Conservation (phyloP, 2,113 vertebrate species). For the Urocitellus parryii region DNA sequence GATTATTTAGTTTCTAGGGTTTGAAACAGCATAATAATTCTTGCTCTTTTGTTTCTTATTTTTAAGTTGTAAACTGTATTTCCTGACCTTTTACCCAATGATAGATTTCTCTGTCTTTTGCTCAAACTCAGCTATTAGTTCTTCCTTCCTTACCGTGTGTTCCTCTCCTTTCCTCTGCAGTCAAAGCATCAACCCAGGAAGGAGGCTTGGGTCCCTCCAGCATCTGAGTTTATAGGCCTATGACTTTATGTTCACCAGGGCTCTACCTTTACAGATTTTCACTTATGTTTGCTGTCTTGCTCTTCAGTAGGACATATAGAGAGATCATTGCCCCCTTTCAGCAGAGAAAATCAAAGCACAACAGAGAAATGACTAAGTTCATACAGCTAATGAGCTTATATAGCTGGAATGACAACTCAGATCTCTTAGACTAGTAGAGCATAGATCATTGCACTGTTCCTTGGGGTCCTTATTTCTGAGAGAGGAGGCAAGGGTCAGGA, state of each 20-base stretch:
- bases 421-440: neutral
- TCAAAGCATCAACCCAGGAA: neutral
- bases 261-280: neutral
- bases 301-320: neutral
- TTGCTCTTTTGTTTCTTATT: slow-evolving; percentile 42
- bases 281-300: neutral
- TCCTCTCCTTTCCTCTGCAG: neutral
- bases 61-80: slow-evolving; percentile 51
- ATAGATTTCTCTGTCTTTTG: slow-evolving; percentile 45
- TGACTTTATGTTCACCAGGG: neutral
- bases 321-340: neutral
- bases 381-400: neutral
- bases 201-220: neutral
- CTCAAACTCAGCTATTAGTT: neutral
- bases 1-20: neutral
- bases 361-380: neutral
- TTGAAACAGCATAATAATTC: slow-evolving; percentile 6
- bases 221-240: neutral
- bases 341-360: slow-evolving; percentile 10
- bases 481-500: neutral
- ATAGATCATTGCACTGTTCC: neutral
- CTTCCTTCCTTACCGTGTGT: neutral
- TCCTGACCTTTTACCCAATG: slow-evolving; percentile 49
- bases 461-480: neutral
- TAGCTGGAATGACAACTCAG: neutral